A percentile compares a stretch with the other conserved stretches of the same genome.
Conservation (phyloP, 2,888 invertebrate species). For the Synergus laeviventris region DNA sequence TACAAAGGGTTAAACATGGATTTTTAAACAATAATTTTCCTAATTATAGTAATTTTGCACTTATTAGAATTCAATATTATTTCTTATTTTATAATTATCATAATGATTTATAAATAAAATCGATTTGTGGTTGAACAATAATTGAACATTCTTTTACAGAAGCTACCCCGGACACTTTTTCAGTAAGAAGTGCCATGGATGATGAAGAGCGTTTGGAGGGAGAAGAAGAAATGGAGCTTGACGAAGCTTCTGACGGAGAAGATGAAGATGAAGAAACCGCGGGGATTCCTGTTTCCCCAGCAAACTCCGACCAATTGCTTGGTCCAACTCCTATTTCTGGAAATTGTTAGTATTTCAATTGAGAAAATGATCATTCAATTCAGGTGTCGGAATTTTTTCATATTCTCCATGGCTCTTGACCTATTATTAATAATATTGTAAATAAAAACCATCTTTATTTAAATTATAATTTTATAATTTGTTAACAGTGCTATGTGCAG, state of each 20-base stretch:
- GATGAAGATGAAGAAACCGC: constrained; percentile 82
- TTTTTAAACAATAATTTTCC: not conserved
- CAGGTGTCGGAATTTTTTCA: too few relatives aligned
- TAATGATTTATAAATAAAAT: not conserved
- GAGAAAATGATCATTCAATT: too few relatives aligned
- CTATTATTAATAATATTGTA: too few relatives aligned
- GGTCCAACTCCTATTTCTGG: constrained; percentile 69
- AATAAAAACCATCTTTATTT: not conserved
- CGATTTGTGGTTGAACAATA: not conserved
- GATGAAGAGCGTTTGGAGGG: constrained; percentile 75
- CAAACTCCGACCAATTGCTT: constrained; percentile 74
- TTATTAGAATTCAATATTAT: not conserved
- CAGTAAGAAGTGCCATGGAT: constrained; percentile 71
- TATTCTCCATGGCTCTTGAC: too few relatives aligned
- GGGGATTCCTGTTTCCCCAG: constrained; percentile 78
- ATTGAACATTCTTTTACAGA: not conserved
- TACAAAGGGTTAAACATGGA: not conserved
- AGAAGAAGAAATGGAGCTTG: constrained; percentile 84
- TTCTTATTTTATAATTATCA: not conserved
- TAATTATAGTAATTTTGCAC: not conserved
- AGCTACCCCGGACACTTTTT: constrained; percentile 28
- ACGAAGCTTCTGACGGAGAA: constrained; percentile 86
- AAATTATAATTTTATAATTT: constrained; percentile 6
- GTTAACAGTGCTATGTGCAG: constrained; percentile 55
- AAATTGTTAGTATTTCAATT: constrained; percentile 23